Conservation (phyloP, 2,888 invertebrate genomes). For the Antheraea yamamai region DNA sequence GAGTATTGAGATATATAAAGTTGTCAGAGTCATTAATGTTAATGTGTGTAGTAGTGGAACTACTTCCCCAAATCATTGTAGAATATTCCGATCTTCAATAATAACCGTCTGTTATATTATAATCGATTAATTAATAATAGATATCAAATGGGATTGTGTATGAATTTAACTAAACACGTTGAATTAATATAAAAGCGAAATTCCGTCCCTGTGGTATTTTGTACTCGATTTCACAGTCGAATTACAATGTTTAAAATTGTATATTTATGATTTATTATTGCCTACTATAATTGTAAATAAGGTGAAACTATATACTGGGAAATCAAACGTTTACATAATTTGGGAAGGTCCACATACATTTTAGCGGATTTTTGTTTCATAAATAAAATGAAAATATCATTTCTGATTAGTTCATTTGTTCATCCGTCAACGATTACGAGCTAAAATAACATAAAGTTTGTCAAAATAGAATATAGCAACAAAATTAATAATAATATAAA, state of each 20-base stretch:
- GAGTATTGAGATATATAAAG: not conserved
- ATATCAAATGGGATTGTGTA: not conserved
- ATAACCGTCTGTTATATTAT: no score
- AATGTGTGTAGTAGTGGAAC: not conserved
- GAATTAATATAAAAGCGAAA: not conserved
- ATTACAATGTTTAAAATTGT: not conserved
- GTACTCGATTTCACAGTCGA: not conserved
- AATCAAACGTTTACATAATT: not conserved
- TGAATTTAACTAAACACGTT: not conserved
- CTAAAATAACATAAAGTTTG: conserved; percentile 65
- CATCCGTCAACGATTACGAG: conserved; percentile 25
- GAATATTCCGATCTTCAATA: not conserved
- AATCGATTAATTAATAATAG: not conserved
- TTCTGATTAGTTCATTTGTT: not conserved
- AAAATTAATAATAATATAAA: conserved; percentile 71
- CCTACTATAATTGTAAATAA: not conserved
- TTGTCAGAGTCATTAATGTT: not conserved
- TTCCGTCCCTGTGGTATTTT: not conserved
- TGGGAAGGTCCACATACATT: not conserved
- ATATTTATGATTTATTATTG: not conserved
- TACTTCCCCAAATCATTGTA: not conserved
- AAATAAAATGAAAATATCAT: not conserved
- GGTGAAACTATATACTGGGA: not conserved
- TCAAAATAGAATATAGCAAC: conserved; percentile 75
- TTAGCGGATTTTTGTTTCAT: not conserved